Base-by-base conservation (phyloP, 2,113 vertebrate genomes). In the Amphiprion percula region DNA sequence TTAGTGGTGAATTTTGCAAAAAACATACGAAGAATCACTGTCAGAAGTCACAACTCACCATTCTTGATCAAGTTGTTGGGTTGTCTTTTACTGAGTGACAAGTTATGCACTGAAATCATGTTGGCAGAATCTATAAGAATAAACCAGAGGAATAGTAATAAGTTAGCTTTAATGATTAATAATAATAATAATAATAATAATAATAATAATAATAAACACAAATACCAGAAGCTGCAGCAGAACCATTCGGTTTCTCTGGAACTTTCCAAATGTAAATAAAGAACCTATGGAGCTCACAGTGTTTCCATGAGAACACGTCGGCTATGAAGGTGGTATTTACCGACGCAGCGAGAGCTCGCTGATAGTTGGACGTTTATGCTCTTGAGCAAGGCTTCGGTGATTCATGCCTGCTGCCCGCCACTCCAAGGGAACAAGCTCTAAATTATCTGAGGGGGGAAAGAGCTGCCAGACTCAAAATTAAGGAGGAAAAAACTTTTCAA, bases 401-500 rank as follows among this genome's bases (percentile, higher is more conserved):
- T 93, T 94, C 81, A 92, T 91, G 53, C 53, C 68, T 44, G 2
- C 53, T 90, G 77, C 89, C 87, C 88, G 47, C 56, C 23, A 82
- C 84, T 85, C 84, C 90, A 68, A 50, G 76, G 83, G 88, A 90
- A 87, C 86, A 86, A 71, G 79, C 81, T 41, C 79, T 95, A 93
- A 94, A 93, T 95, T 90, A 94, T 90, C 10, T 46, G 73, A 63
- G 75, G 74, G 83, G 87, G 90, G 74, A 91, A 91, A 65, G 70
- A 47, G 68, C 92, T 93, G 92, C 90, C 93, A 93, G 92, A 94
- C 90, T 82, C 77, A 88, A 92, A 92, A 93, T 92, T 85, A 91
- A 84, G 89, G 78, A 93, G 92, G 92, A 93, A 95, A 94, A 94
- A 95, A 94, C 91, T 91, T 93, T 95, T 94, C 94, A 94, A 87